phyloP scores from a whole-genome alignment of 2,113 vertebrate species.

The Benitochromis conjunctus region DNA sequence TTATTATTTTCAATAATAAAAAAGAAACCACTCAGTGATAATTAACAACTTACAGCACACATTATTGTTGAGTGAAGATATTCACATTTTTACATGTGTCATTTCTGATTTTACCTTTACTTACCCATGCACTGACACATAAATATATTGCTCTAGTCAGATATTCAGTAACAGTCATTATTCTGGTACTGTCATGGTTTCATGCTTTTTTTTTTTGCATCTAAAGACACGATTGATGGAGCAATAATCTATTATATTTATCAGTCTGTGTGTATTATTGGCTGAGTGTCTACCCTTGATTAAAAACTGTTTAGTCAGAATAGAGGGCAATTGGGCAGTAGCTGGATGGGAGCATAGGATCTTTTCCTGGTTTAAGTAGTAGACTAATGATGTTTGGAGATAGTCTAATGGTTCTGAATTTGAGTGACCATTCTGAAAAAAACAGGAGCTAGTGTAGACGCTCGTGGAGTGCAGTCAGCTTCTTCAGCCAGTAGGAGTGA shows the following conservation, averaged over 20 bases:
- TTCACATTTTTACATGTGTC: background rate
- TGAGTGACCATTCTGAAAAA: background rate
- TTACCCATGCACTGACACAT: background rate
- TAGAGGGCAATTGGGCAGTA: background rate
- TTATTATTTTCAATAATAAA: background rate
- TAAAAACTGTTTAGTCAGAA: background rate
- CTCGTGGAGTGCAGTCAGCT: too few species aligned
- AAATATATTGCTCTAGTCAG: background rate
- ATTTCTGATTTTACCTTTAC: background rate
- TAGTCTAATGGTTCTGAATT: background rate
- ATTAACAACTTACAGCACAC: background rate
- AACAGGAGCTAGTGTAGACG: background rate
- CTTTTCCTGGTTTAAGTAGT: background rate
- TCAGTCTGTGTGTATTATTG: background rate
- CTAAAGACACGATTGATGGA: background rate
- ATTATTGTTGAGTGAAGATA: background rate
- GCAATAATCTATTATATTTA: background rate
- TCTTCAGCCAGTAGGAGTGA: too few species aligned
- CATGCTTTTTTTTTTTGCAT: background rate
- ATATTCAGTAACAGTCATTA: background rate
- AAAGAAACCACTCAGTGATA: background rate
- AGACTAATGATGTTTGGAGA: background rate
- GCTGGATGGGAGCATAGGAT: background rate
- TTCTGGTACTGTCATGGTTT: background rate
- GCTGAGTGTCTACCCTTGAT: background rate